Evolutionary conservation across 2,113 vertebrate species (phyloP), one percentile per base, ranked within the genome.

Genomic region (Microcebus griseorufus): DNA sequence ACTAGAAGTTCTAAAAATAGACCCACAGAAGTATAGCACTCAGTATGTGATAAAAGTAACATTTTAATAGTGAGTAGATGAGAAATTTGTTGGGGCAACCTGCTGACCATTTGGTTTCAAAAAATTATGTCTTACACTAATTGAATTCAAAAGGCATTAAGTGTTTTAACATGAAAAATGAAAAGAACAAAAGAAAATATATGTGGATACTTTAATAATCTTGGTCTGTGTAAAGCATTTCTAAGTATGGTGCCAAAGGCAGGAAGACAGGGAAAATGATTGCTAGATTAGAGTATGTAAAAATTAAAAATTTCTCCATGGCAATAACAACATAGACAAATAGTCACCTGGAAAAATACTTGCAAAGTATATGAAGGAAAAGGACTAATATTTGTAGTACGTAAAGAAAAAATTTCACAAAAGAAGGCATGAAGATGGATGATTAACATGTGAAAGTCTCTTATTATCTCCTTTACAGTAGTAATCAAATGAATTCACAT

Each of bases 41-140:
- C 13, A 45, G 9, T 27, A 29, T 67, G 13, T 93, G 62, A 83
- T 27, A 79, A 86, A 79, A 82, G 18, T 73, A 34, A 34, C 39
- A 85, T 93, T 90, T 97, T 93, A 95, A 67, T 88, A 34, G 37
- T 27, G 12, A 37, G 48, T 64, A 88, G 29, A 90, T 92, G 53
- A 84, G 58, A 80, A 88, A 72, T 85, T 93, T 97, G 25, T 85
- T 88, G 39, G 64, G 32, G 64, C 29, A 67, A 60, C 2, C 14
- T 76, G 42, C 29, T 80, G 45, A 51, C 27, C 17, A 65, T 80
- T 81, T 80, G 55, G 5, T 75, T 90, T 67, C 18, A 73, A 84
- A 94, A 91, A 67, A 32, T 96, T 79, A 82, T 0, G 64, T 58
- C 32, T 75, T 65, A 94, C 6, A 79, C 25, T 64, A 62, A 79